phyloP scores from a whole-genome alignment of 2,797 vertebrate genomes.

The Alectoris magna region DNA sequence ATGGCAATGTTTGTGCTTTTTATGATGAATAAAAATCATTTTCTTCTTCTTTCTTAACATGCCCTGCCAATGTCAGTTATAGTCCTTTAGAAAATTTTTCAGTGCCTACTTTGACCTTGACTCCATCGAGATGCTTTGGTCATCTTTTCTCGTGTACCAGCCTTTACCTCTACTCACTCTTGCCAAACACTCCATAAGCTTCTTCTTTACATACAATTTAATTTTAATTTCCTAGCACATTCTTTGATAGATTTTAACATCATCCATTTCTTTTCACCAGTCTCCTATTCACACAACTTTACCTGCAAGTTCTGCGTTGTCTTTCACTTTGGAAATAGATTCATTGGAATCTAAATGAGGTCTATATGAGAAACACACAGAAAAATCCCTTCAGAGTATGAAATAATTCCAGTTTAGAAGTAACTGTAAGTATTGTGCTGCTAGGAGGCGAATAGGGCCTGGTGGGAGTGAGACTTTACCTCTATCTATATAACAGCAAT shows the following conservation, averaged over 20 bases:
- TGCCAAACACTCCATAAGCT: not conserved
- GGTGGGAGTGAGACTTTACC: not conserved
- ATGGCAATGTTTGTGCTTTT: not conserved
- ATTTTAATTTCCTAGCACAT: not conserved
- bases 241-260: not conserved
- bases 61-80: not conserved
- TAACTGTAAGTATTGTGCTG: not conserved
- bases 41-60: not conserved
- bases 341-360: not conserved
- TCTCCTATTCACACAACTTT: not conserved
- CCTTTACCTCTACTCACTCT: not conserved
- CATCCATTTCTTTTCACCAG: not conserved
- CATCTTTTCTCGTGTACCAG: not conserved
- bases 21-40: constrained; percentile 21
- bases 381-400: not conserved
- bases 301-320: not conserved
- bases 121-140: not conserved
- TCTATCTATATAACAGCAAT: not conserved
- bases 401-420: not conserved
- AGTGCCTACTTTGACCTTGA: not conserved
- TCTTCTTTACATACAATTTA: not conserved
- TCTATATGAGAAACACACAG: not conserved
- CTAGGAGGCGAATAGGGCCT: not conserved
- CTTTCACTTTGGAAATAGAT: not conserved
- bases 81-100: constrained; percentile 1